Base-by-base conservation (phyloP, 2,888 invertebrate genomes). In the Mechanitis messenoides region DNA sequence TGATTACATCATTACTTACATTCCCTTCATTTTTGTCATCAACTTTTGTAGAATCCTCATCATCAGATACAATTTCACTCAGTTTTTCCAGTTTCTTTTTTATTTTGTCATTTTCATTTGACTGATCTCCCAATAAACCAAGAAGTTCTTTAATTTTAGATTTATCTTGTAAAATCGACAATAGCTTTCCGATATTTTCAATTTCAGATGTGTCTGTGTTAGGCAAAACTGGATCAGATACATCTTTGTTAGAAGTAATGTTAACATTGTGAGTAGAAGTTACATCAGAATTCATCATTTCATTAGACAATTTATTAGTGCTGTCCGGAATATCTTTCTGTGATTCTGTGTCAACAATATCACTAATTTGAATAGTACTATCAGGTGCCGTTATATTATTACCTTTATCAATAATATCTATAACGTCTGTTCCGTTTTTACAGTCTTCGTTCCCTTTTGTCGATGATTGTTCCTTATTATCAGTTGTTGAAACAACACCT, bases 11-110 rank as follows among this genome's bases (percentile, higher is more conserved):
- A 35, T 60, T 50, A 35, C 55, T 53, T 45, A 35, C n/a, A 11
- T 38, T 42, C 12, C 53, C 46, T 9, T 62, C 12, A 31, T 59
- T 59, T 33, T 56, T 53, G 3, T 61, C 35, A 56, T 59, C 45
- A 53, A 59, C 59, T 60, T 56, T 45, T 59, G 35, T 71, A n/a
- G 53, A 66, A 68, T 83, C 76, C 69, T 89, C 83, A 64, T 90
- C 83, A 71, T 92, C 92, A 0, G 90, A 91, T 28, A 91, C 91
- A 4, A 92, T 90, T 71, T 91, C 91, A 65, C 92, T 87, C 1
- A 92, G 83, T 71, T 88, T 91, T 71, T 91, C 91, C 33, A 93
- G 86, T 69, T 91, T 92, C 69, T 92, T 92, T 70, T 90, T 91
- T 58, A 92, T 85, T 74, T 91, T 91, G 60, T 91, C 84, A 69